phyloP scores from a whole-genome alignment of 2,888 invertebrate genomes.

The Pherbina coryleti region DNA sequence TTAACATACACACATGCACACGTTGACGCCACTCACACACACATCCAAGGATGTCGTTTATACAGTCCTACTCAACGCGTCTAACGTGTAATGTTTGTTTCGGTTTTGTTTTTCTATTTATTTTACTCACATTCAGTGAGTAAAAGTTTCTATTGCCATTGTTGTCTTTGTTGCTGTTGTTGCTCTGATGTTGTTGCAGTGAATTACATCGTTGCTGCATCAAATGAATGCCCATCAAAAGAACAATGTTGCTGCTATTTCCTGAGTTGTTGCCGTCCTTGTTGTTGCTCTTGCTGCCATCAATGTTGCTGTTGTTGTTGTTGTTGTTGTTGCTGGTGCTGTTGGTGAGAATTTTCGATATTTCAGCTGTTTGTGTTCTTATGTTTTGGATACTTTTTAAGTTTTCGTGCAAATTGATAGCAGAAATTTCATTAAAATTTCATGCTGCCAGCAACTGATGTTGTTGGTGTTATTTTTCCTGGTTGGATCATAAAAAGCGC shows the following conservation, averaged over 20 bases:
- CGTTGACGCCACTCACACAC: not conserved
- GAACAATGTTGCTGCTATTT: slow-evolving; percentile 29
- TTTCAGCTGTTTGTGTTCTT: slow-evolving; percentile 2
- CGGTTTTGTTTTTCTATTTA: not conserved
- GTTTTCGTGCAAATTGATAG: not conserved
- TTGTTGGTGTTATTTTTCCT: slow-evolving; percentile 3
- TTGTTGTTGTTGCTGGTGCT: slow-evolving; percentile 19
- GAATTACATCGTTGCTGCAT: slow-evolving; percentile 6
- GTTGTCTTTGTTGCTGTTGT: not conserved
- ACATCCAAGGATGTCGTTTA: not conserved
- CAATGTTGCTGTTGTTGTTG: not conserved
- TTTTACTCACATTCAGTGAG: not conserved
- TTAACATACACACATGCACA: not conserved
- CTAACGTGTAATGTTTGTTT: not conserved
- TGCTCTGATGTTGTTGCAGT: not conserved
- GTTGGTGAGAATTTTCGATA: not conserved
- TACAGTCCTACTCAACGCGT: no score
- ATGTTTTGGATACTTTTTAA: slow-evolving; percentile 7
- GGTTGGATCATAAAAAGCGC: no score
- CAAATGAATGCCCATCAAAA: slow-evolving; percentile 28
- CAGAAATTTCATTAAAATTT: slow-evolving; percentile 19
- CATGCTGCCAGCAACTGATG: not conserved
- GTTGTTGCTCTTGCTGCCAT: not conserved
- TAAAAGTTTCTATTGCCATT: not conserved
- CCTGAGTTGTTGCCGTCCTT: not conserved